These are phyloP conservation scores for Cheumatopsyche charites DNA, from an alignment of 1,140 invertebrate genomes.

Conservation along the genomic window DNA sequence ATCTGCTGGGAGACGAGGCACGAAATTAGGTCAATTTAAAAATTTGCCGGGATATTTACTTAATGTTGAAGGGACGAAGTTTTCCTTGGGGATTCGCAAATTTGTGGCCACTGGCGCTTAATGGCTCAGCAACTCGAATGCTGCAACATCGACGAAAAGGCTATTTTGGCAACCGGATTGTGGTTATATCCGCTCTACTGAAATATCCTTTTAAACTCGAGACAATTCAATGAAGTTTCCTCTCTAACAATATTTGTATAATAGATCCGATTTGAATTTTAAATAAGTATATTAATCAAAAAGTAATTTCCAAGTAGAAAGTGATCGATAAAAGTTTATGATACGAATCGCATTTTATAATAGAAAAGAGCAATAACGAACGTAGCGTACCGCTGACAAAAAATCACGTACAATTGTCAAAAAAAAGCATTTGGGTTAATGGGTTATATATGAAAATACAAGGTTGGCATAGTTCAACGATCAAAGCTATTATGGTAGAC, in stretches of 20 bases:
- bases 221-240: neutral
- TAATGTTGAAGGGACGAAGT: slow-evolving; percentile 4
- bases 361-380: too few relatives aligned
- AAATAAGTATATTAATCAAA: too few relatives aligned
- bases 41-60: too few relatives aligned
- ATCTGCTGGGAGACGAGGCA: too few relatives aligned
- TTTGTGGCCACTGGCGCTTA: slow-evolving; percentile 2
- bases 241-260: too few relatives aligned
- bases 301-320: too few relatives aligned
- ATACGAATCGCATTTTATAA: too few relatives aligned
- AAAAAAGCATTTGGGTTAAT: slow-evolving; percentile 2
- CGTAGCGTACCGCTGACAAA: neutral
- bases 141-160: neutral
- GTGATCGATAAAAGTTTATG: too few relatives aligned
- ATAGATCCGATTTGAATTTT: too few relatives aligned
- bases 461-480: neutral
- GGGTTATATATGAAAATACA: neutral
- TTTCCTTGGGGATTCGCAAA: slow-evolving; percentile 9
- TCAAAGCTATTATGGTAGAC: neutral
- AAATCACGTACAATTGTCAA: neutral
- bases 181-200: slow-evolving; percentile 1
- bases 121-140: slow-evolving; percentile 3
- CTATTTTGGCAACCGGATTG: neutral
- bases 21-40: too few relatives aligned
- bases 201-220: neutral